Evolutionary conservation across 2,888 invertebrate species (phyloP), one percentile per base, ranked within the genome.

Genomic region (Troglohyphantes excavatus): DNA sequence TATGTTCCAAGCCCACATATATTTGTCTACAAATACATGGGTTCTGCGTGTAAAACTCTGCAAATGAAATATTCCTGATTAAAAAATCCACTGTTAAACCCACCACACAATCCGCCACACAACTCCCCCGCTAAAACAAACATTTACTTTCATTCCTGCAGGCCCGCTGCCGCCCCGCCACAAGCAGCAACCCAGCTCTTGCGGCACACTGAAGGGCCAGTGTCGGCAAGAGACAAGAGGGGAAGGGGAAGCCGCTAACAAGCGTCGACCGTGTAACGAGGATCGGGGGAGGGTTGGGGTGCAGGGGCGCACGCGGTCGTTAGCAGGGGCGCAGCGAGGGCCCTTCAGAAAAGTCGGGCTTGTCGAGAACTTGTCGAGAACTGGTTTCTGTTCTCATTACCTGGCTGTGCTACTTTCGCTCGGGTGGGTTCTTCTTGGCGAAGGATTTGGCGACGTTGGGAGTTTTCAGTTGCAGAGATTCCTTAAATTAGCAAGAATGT

Each of bases 231-330:
- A 61, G 78, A 78, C 83, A 83, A 83, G 83, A 59, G 83, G 72
- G 61, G 26, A 23, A 19, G 17, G n/a, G 21, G 59, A n/a, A 86
- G 78, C 78, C 78, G 29, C 79, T 86, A 86, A 86, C 86, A 86
- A 86, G 86, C 86, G 70, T 33, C 72, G 86, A 86, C 76, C 86
- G 72, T 78, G 39, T 86, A 86, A 86, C 86, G 79, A 86, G 78
- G 70, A n/a, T 6, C n/a, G 26, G 61, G 29, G 72, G 72, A 39
- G n/a, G n/a, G 78, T 19, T 68, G 78, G 72, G 86, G 78, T 78
- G 78, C 72, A n/a, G 79, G 67, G 72, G 46, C 21, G n/a, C n/a
- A n/a, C n/a, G 63, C 67, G 75, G 43, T n/a, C 29, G 84, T 33
- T 33, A 33, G 33, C 73, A 70, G 70, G 85, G 86, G 78, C 61